phyloP scores from a whole-genome alignment of 2,113 vertebrate species.

The Spilogale gracilis region DNA sequence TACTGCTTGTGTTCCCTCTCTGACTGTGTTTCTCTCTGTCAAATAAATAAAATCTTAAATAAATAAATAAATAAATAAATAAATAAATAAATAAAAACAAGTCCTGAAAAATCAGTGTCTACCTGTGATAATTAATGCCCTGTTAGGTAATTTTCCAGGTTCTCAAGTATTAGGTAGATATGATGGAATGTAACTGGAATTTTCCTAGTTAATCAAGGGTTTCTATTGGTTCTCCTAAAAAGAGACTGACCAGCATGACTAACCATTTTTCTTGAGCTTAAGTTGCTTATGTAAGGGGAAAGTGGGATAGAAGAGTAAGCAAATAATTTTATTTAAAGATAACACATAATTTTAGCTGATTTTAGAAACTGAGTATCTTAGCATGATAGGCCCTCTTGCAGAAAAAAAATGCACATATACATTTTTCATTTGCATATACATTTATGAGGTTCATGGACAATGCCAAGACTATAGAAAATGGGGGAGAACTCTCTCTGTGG shows the following conservation, averaged over 20 bases:
- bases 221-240: background rate
- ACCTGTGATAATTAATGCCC: background rate
- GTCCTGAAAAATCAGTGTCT: background rate
- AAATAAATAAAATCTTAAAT: no score
- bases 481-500: background rate
- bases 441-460: background rate
- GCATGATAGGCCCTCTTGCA: background rate
- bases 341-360: background rate
- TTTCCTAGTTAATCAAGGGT: background rate
- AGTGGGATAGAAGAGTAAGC: background rate
- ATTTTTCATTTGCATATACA: background rate
- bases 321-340: background rate
- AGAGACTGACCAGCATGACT: background rate
- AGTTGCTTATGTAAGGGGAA: background rate
- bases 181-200: background rate
- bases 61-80: no score
- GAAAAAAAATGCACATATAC: background rate
- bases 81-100: background rate
- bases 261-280: background rate
- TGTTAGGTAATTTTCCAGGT: background rate
- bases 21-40: no score
- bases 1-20: no score
- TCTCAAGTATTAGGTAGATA: background rate
- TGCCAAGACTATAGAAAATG: background rate
- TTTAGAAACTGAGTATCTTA: slow-evolving; percentile 8